Evolutionary conservation across 2,888 invertebrate species (phyloP), one percentile per base, ranked within the genome.

Genomic region (Stomorhina lunata): DNA sequence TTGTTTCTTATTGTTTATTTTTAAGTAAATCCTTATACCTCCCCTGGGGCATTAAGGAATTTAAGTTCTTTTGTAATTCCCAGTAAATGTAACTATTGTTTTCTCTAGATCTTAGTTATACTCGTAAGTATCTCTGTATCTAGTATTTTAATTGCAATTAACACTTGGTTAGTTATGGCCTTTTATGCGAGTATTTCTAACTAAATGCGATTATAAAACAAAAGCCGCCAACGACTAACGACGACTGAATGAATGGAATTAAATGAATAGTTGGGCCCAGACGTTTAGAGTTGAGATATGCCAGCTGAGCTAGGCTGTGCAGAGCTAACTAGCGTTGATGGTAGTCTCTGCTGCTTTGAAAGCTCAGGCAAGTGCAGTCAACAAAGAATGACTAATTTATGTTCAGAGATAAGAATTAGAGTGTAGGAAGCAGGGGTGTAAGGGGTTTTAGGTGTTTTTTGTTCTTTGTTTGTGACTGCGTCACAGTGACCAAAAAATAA

Each of bases 71-170:
- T n/a, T n/a, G n/a, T n/a, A n/a, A n/a, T n/a, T n/a, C n/a, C n/a
- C n/a, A n/a, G n/a, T n/a, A n/a, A n/a, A n/a, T n/a, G 43, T 12
- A 22, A 48, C 3, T 48, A 48, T 48, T 48, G 29, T 55, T 55
- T n/a, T 55, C 17, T 9, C n/a, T n/a, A n/a, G n/a, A n/a, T n/a
- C n/a, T n/a, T n/a, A n/a, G n/a, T n/a, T n/a, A n/a, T n/a, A n/a
- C n/a, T n/a, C n/a, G n/a, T n/a, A n/a, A n/a, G n/a, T 17, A 6
- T 29, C 7, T 15, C 27, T 17, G 53, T 45, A 69, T 61, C 32
- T 53, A 34, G 34, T 29, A 68, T 68, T 68, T 68, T 59, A 63
- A 71, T 63, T 55, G 34, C 53, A 53, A 63, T 78, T 71, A 63
- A 57, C 63, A 71, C 63, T 71, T 65, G 48, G 12, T 57, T 45